Base-by-base conservation (phyloP, 2,888 invertebrate species). In the Eupithecia subfuscata region DNA sequence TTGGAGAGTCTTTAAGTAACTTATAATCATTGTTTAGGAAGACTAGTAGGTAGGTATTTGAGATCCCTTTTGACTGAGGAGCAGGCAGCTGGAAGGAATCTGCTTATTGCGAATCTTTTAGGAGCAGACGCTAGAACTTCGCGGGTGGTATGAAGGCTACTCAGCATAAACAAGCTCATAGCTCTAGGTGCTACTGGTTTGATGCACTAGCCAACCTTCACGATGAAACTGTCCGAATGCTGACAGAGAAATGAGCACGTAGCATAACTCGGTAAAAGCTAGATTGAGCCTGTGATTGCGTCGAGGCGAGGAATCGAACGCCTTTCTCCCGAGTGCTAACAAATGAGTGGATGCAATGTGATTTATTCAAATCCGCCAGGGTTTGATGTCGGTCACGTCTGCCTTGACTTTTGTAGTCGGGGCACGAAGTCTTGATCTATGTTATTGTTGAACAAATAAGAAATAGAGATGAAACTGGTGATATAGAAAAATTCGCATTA, bases 351-450 rank as follows among this genome's bases (percentile, higher is more conserved):
- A 90, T 91, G 89, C 84, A 87, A 87, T 89, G 90, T 91, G 91
- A 92, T 92, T 90, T 90, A 92, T 92, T 93, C 90, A 92, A 93
- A 93, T 92, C 92, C 90, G 87, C 88, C 87, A 81, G 79, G 73
- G 79, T 80, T 79, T 84, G 88, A 89, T 86, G 88, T 89, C 84
- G 87, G 91, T 92, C 92, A 92, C 92, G 91, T 91, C 88, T 87
- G 82, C 82, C 78, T 82, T 83, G 81, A 84, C 82, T 83, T 88
- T 88, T 85, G 88, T 84, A 90, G 87, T 88, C 87, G 76, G 83
- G 79, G 82, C 91, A 91, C 90, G 91, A 88, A 83, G 88, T 88
- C 88, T 88, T 85, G 89, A 89, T 88, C 87, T 84, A 83, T 84
- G 88, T 80, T 72, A 69, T 71, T 74, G 68, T 22, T 43, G 65